Percentiles rank a stretch among this genome's conserved stretches.
phyloP scores from a whole-genome alignment of 2,797 vertebrate genomes.

The Falco concolor region DNA sequence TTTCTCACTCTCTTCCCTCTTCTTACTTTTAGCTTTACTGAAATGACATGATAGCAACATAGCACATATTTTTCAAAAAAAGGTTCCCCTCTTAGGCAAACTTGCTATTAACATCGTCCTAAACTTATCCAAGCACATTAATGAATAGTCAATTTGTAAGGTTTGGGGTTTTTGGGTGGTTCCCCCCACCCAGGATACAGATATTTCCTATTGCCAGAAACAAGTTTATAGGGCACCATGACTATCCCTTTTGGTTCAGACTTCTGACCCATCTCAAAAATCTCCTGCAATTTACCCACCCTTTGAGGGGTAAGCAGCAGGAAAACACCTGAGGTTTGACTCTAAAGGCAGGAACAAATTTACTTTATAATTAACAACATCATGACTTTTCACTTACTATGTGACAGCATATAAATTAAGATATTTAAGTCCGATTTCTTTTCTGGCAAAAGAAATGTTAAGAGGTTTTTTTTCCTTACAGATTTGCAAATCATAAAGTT shows the following conservation, averaged over 20 bases:
- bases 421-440: neutral
- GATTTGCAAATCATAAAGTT: neutral
- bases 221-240: neutral
- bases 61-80: neutral
- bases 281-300: neutral
- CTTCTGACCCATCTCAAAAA: neutral
- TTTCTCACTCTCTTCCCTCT: constrained; percentile 80
- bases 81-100: neutral
- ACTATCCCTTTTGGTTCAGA: neutral
- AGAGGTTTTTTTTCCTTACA: neutral
- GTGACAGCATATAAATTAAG: rapidly evolving
- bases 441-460: neutral
- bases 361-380: neutral
- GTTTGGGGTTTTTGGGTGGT: neutral
- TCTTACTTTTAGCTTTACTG: constrained; percentile 83
- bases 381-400: neutral
- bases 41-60: neutral
- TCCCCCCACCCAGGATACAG: too few species aligned
- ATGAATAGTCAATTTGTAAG: neutral
- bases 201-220: neutral
- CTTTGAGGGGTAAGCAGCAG: neutral
- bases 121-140: neutral
- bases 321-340: neutral
- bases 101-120: neutral
- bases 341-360: neutral